These are phyloP conservation scores for Diarsia brunnea DNA, from an alignment of 2,888 invertebrate species.

Conservation along the genomic window DNA sequence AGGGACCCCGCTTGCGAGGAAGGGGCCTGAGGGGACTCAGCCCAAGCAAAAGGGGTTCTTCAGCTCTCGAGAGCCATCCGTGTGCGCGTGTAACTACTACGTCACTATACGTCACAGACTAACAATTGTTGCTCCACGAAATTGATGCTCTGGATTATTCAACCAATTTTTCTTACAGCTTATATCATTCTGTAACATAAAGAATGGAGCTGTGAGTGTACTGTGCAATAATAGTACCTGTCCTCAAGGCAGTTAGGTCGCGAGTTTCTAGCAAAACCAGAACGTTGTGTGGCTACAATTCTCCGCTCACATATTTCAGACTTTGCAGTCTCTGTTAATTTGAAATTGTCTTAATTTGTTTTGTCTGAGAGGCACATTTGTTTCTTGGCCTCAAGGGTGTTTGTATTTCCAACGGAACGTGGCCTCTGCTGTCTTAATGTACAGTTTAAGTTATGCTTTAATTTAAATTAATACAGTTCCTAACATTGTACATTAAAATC, in stretches of 20 bases:
- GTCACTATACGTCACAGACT: constrained; percentile 71
- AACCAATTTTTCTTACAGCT: constrained; percentile 37
- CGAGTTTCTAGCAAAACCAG: constrained; percentile 73
- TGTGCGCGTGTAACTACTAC: constrained; percentile 80
- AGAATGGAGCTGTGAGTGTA: constrained; percentile 64
- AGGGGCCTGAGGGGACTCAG: constrained; percentile 85
- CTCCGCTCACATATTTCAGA: constrained; percentile 82
- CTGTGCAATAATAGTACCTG: constrained; percentile 68
- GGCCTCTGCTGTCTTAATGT: constrained; percentile 56
- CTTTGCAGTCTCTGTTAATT: constrained; percentile 86
- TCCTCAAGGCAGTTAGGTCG: constrained; percentile 73
- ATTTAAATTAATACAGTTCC: constrained; percentile 68
- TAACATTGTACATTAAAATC: constrained; percentile 12
- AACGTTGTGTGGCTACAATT: constrained; percentile 74
- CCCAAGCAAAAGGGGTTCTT: constrained; percentile 85
- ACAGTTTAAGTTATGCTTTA: constrained; percentile 67
- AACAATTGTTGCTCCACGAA: constrained; percentile 53
- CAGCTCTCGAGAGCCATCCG: constrained; percentile 83
- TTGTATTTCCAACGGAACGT: constrained; percentile 71
- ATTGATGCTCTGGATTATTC: constrained; percentile 55
- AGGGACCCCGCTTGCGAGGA: constrained; percentile 82
- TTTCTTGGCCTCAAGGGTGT: constrained; percentile 79
- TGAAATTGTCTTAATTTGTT: constrained; percentile 89
- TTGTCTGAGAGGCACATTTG: constrained; percentile 82
- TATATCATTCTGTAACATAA: constrained; percentile 68